Base-by-base conservation (phyloP, 2,888 invertebrate genomes). In the Polymixis flavicincta region DNA sequence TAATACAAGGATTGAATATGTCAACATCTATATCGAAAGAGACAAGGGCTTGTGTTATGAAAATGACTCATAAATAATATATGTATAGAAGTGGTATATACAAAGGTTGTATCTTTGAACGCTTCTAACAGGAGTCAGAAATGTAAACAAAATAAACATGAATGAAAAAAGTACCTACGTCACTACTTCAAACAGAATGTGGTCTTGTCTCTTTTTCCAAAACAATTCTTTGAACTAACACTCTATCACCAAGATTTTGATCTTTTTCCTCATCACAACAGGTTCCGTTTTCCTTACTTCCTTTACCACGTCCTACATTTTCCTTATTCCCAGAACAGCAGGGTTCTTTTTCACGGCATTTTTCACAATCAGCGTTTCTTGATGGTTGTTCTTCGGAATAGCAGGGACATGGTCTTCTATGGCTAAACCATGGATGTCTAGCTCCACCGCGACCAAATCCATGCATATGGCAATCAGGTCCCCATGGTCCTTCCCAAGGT, bases 151-250 rank as follows among this genome's bases (percentile, higher is more conserved):
- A 54, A 37, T 63, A 55, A 48, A 63, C 11, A 78, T 42, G 17
- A 52, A 63, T 57, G 6, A 55, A 71, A 11, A 25, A 11, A n/a
- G 19, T 70, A 70, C 42, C 59, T 81, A 73, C 14, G 8, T 59
- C 25, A 67, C 52, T 52, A 68, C 72, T 83, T 86, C 67, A 87
- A 72, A 87, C 68, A 68, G 89, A 88, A 67, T 80, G 84, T 59
- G 87, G 89, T 14, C 89, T 85, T 1, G 88, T 74, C 2, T 75
- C 72, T 59, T 75, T 87, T 65, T 89, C 90, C n/a, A 89, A 82
- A 61, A 89, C 80, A 69, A 88, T 87, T 66, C 85, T 82, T 69
- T 88, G 88, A 25, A 87, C 83, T 52, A 87, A 83, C 19, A 89
- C 84, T 19, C 86, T 87, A 55, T 86, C 80, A 69, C 78, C 70